Percentiles rank a stretch among this genome's conserved stretches.
These are phyloP conservation scores for Panorpa germanica DNA, from an alignment of 2,888 invertebrate species.

Conservation along the genomic window DNA sequence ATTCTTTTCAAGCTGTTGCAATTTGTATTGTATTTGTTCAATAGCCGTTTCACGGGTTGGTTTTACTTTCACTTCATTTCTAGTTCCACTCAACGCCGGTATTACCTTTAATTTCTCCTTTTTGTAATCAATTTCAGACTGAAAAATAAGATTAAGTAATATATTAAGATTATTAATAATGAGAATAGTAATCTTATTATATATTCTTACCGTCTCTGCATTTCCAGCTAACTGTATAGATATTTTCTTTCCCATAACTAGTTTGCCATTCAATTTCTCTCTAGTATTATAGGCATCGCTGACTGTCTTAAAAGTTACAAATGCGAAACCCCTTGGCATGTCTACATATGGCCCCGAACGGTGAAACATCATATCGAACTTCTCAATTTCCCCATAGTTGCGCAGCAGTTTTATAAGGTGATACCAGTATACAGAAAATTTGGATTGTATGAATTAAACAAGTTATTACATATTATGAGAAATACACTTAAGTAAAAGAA, in stretches of 20 bases:
- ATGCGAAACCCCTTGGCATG: constrained; percentile 84
- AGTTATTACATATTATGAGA: constrained; percentile 16
- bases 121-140: constrained; percentile 61
- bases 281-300: constrained; percentile 52
- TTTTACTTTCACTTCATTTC: constrained; percentile 32
- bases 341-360: constrained; percentile 77
- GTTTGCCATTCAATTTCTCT: constrained; percentile 50
- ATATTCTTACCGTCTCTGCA: constrained; percentile 36
- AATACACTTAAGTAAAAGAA: constrained; percentile 16
- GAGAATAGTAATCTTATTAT: background rate
- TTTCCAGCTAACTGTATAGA: constrained; percentile 69
- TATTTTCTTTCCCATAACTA: constrained; percentile 53
- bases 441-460: constrained; percentile 5
- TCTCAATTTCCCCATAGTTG: constrained; percentile 82
- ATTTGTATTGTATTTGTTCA: constrained; percentile 73
- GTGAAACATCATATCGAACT: constrained; percentile 91
- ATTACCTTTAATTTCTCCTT: constrained; percentile 39
- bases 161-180: background rate
- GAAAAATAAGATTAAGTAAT: constrained; percentile 13
- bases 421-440: constrained; percentile 59
- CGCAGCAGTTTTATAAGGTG: constrained; percentile 91
- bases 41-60: constrained; percentile 64
- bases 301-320: constrained; percentile 58
- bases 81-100: constrained; percentile 16
- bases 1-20: constrained; percentile 55